phyloP scores from a whole-genome alignment of 2,888 invertebrate genomes.

The Anorthoa munda region DNA sequence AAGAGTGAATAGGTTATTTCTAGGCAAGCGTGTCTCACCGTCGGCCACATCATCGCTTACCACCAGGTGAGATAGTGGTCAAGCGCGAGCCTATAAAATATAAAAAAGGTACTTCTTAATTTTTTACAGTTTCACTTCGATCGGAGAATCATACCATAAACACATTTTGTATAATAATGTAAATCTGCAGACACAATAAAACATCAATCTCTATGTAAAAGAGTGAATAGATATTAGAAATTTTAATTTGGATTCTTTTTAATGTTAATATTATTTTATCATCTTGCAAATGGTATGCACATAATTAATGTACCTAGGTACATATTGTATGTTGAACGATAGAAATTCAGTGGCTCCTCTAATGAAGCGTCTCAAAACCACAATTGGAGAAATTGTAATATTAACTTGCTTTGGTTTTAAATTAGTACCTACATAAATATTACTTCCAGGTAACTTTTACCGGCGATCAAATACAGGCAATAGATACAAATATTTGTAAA shows the following conservation, averaged over 20 bases:
- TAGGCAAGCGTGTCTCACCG: too few relatives aligned
- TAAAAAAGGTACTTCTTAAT: too few relatives aligned
- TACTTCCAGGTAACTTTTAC: neutral
- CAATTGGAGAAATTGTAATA: neutral
- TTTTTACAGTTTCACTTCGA: neutral
- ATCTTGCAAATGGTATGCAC: conserved; percentile 1
- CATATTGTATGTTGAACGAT: neutral
- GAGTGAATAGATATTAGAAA: neutral
- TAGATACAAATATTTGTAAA: too few relatives aligned
- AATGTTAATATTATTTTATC: conserved; percentile 10
- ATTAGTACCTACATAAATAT: neutral
- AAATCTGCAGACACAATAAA: conserved; percentile 14
- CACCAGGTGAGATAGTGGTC: too few relatives aligned
- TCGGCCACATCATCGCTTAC: too few relatives aligned
- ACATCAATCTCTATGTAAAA: conserved; percentile 19
- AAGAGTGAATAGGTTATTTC: too few relatives aligned
- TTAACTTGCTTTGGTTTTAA: neutral
- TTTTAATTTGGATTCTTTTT: neutral
- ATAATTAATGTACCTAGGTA: neutral
- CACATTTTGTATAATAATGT: conserved; percentile 14
- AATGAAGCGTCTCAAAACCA: neutral
- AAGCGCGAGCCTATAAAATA: too few relatives aligned
- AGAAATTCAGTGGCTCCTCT: neutral
- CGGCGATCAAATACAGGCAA: too few relatives aligned
- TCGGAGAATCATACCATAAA: neutral